These are phyloP conservation scores for Strigamia crassipes DNA, from an alignment of 2,888 invertebrate species.

Conservation along the genomic window DNA sequence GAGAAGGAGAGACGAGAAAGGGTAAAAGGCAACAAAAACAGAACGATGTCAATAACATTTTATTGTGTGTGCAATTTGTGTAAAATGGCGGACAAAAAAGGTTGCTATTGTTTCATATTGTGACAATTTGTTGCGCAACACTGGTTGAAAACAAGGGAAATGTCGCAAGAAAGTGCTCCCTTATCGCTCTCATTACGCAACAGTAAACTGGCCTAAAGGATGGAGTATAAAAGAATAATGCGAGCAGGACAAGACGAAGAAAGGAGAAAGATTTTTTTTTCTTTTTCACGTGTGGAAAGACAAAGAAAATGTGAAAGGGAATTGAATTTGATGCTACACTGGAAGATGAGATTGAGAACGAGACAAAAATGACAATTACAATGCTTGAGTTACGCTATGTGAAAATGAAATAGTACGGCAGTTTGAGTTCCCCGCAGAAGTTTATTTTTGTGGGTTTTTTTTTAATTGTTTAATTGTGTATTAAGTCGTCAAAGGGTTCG, in stretches of 20 bases:
- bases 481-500: neutral
- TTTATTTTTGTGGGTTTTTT: neutral
- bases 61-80: constrained; percentile 30
- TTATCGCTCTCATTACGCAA: constrained; percentile 32
- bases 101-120: constrained; percentile 28
- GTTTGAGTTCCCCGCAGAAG: neutral
- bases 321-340: constrained; percentile 34
- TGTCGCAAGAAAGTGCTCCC: constrained; percentile 34
- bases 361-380: constrained; percentile 8
- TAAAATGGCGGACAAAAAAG: constrained; percentile 5
- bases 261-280: neutral
- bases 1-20: neutral
- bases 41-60: constrained; percentile 20
- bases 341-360: constrained; percentile 13
- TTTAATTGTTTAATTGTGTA: neutral
- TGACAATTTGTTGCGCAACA: constrained; percentile 34
- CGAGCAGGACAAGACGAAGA: constrained; percentile 11
- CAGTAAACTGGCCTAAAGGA: constrained; percentile 19
- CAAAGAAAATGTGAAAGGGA: constrained; percentile 24
- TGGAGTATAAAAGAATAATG: constrained; percentile 27
- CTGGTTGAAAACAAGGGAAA: constrained; percentile 12
- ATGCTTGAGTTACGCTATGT: neutral
- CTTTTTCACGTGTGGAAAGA: neutral
- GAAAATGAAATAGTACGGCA: neutral
- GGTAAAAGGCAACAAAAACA: neutral